Percentiles rank a stretch among this genome's conserved stretches.
Evolutionary conservation across 2,888 invertebrate genomes (phyloP).

Genomic region (Pyrrhia umbra): DNA sequence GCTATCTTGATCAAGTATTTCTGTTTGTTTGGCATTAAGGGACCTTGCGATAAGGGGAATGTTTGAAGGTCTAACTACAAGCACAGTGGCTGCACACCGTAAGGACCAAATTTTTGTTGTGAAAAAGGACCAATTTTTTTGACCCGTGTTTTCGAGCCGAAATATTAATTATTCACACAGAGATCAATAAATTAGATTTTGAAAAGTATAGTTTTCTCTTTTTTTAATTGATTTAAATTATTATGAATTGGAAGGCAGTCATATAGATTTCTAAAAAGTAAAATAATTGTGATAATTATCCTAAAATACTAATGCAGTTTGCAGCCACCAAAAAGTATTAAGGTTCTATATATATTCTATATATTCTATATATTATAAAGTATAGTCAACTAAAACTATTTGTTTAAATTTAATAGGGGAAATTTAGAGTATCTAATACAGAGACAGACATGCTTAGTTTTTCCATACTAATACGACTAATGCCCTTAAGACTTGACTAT

Average conservation of each 20-base stretch:
- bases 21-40: constrained; percentile 36
- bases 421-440: constrained; percentile 38
- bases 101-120: constrained; percentile 3
- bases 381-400: constrained; percentile 31
- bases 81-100: constrained; percentile 41
- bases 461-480: constrained; percentile 41
- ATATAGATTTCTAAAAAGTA: too few relatives aligned
- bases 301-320: constrained; percentile 3
- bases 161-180: too few relatives aligned
- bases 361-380: constrained; percentile 46
- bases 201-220: too few relatives aligned
- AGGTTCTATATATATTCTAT: constrained; percentile 37
- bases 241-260: too few relatives aligned
- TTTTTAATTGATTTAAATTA: background rate
- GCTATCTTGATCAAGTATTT: constrained; percentile 55
- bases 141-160: too few relatives aligned
- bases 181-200: too few relatives aligned
- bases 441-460: constrained; percentile 56
- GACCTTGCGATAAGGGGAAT: constrained; percentile 49
- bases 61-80: constrained; percentile 54
- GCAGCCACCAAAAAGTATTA: constrained; percentile 20
- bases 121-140: constrained; percentile 1
- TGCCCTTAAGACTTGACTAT: constrained; percentile 28
- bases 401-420: constrained; percentile 25
- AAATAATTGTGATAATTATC: too few relatives aligned